Evolutionary conservation across 2,113 vertebrate genomes (phyloP).

Genomic region (Centropristis striata): DNA sequence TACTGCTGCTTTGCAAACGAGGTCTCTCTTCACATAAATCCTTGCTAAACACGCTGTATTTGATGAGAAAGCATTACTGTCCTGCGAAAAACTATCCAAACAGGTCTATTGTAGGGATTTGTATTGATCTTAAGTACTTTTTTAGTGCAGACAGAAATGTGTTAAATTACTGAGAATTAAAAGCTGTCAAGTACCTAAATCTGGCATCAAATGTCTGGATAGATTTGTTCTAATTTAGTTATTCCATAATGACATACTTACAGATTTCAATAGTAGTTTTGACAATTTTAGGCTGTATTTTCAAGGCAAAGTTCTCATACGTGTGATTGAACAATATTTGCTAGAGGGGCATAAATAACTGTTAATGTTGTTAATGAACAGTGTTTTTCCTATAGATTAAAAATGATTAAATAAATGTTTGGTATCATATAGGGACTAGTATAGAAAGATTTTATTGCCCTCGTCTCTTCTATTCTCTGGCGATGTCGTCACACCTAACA

Average conservation of each 20-base stretch:
- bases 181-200: background rate
- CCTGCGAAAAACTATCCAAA: conserved; percentile 12
- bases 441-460: background rate
- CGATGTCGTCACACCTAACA: background rate
- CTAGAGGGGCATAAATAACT: background rate
- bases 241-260: too few species aligned
- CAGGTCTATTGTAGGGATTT: background rate
- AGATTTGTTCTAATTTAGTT: background rate
- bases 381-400: background rate
- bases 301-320: background rate
- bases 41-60: conserved; percentile 9
- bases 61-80: conserved; percentile 19
- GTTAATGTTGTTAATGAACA: background rate
- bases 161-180: background rate
- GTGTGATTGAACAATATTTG: background rate
- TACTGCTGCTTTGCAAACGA: conserved; percentile 1
- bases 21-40: conserved; percentile 17
- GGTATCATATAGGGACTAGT: too few species aligned
- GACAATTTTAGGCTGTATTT: background rate
- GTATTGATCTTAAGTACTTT: background rate
- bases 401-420: background rate
- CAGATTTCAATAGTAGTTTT: background rate
- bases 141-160: background rate
- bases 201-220: background rate
- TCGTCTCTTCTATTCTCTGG: conserved; percentile 2